phyloP scores from a whole-genome alignment of 2,113 vertebrate genomes.

The Paramormyrops kingsleyae region DNA sequence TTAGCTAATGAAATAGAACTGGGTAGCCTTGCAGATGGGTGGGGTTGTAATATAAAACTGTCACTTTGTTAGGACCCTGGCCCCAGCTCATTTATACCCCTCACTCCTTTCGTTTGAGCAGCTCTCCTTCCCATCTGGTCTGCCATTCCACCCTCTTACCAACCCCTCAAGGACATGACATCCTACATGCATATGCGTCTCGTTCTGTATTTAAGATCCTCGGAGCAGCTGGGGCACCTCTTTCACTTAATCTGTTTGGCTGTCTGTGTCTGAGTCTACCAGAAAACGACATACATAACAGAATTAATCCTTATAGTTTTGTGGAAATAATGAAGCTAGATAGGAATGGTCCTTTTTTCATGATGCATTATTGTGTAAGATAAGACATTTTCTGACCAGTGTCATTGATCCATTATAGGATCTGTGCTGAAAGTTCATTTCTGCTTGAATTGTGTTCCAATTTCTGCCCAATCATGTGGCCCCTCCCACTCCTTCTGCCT shows the following conservation, averaged over 20 bases:
- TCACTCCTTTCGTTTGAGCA: background rate
- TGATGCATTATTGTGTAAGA: background rate
- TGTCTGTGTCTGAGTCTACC: background rate
- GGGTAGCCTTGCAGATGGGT: background rate
- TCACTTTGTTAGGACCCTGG: background rate
- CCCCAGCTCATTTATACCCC: background rate
- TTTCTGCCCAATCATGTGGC: background rate
- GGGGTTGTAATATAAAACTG: conserved; percentile 5
- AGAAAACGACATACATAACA: background rate
- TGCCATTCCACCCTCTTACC: conserved; percentile 42
- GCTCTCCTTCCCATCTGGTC: conserved; percentile 22
- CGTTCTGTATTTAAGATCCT: conserved; percentile 15
- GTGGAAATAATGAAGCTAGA: background rate
- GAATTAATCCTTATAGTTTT: background rate
- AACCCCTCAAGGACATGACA: conserved; percentile 31
- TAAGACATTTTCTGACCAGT: background rate
- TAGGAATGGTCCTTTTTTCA: background rate
- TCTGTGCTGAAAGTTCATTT: background rate
- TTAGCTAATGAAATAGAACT: conserved; percentile 12
- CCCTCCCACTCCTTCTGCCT: background rate
- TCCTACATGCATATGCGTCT: conserved; percentile 12
- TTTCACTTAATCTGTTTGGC: background rate
- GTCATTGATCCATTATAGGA: background rate
- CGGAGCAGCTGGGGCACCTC: background rate
- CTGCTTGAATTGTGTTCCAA: background rate